Evolutionary conservation across 2,797 vertebrate species (phyloP), one percentile per base, ranked within the genome.

Genomic region (Microctenopoma stevenorrisi): DNA sequence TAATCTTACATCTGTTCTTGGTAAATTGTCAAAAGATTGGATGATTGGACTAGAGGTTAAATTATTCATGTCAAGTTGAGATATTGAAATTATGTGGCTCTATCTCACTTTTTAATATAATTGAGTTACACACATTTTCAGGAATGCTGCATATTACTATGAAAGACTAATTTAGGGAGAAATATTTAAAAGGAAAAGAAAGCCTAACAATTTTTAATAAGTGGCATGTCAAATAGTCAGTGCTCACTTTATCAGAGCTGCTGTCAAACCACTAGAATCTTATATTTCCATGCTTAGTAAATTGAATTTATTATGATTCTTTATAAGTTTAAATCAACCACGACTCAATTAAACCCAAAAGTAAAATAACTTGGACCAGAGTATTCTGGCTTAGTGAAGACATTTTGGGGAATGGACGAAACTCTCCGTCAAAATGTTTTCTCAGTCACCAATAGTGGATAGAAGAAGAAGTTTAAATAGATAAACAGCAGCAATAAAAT

Each of bases 91-190:
- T 77, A 74, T 78, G 74, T 55, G 72, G 70, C 66, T 84, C 60
- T 50, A 33, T 73, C 54, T 70, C 50, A 77, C 73, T 77, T 86
- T 88, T 86, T 84, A 85, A 79, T 86, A 77, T 84, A 80, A 78
- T 28, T 68, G 64, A 84, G 40, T 80, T 58, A 66, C 51, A 40
- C 76, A 78, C 71, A 71, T 82, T 85, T 79, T 76, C 51, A 59
- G 58, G 54, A 76, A 64, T 62, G 64, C 74, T 67, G 64, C 74
- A 72, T 69, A 78, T 81, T 69, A 77, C 67, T 68, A 81, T 77
- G 25, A 77, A 81, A 74, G 58, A 76, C 61, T 84, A 56, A 68
- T 69, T 56, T n/a, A 51, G 53, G 64, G 62, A 76, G 83, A 64
- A 79, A 89, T 85, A 80, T 83, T 80, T 83, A 22, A 81, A 68